Base-by-base conservation (phyloP, 2,797 vertebrate genomes). In the Rhinichthys osculus region DNA sequence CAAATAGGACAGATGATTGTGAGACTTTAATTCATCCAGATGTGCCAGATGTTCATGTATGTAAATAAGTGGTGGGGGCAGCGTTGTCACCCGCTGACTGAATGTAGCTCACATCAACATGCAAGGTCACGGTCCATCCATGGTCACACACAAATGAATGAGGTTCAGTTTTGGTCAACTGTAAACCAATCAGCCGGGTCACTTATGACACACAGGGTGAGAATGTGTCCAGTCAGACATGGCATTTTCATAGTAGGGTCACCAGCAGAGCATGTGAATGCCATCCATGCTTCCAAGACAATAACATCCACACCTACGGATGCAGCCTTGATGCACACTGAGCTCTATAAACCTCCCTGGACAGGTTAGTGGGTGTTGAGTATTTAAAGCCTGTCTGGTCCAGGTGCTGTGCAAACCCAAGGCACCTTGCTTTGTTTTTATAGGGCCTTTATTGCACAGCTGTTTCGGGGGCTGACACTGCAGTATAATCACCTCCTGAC, bases 361-460 rank as follows among this genome's bases (percentile, higher is more conserved):
- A 86, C 78, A 86, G 89, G 87, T 77, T 83, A 86, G 81, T 82
- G 84, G 81, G 81, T 86, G 89, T 87, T 71, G 64, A 87, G 88
- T 92, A 93, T 94, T 95, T 96, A 94, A 92, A 93, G 90, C 89
- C 93, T 90, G 94, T 92, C 94, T 93, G 91, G 92, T 91, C 92
- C 93, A 94, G 94, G 92, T 94, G 93, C 91, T 86, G 91, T 79
- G 87, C 87, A 91, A 91, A 90, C 92, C 92, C 90, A 17, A 7
- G 89, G 90, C 90, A 89, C 91, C 91, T 90, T 89, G 90, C 89
- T 93, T 86, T 94, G 91, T 94, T 94, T 94, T 94, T 94, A 94
- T 94, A 92, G 87, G 88, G 87, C 78, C 87, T 95, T 95, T 94
- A 95, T 93, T 87, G 94, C 94, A 92, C 94, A 95, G 94, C 93